Evolutionary conservation across 2,888 invertebrate species (phyloP), one percentile per base, ranked within the genome.

Genomic region (Drosophila affinis): DNA sequence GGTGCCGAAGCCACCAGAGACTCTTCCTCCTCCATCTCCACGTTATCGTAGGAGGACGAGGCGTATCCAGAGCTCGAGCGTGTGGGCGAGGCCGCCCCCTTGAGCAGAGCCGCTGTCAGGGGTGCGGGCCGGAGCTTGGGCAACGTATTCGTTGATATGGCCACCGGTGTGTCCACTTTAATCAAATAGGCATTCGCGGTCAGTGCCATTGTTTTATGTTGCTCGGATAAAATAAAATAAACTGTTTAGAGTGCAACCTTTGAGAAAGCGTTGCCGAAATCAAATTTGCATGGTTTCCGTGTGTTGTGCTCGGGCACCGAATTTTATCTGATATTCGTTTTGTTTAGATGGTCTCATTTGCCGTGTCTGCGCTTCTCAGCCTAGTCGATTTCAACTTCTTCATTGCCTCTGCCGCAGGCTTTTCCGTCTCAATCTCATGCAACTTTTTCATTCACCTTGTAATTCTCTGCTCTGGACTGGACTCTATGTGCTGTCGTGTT

Each of bases 121-220:
- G 76, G 82, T 53, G 77, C 79, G 12, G 88, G 89, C 14, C 82
- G 77, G 58, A 90, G 75, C 67, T 88, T 90, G 21, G 85, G 86
- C 63, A 91, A 71, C 46, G 85, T 83, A 49, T 72, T 87, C 12
- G 90, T 83, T 57, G 90, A 86, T 61, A 91, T 88, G 48, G 75
- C 84, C 3, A 87, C 78, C 14, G 14, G 14, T 6, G 39, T 14
- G 39, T 39, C 39, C 55, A 91, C 87, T 9, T 91, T 86, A 62
- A 92, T 81, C 58, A 91, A 87, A 75, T 92, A 89, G 72, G 90
- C 67, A 62, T 88, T 79, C 14, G 76, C 64, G 52, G 76, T 68
- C 60, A 87, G 69, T 63, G 88, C 73, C 89, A 90, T 90, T 2
- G 17, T 58, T 48, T 3, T 7, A 53, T 29, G 21, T 51, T 17